phyloP scores from a whole-genome alignment of 2,888 invertebrate genomes.

The Amitus sp. region DNA sequence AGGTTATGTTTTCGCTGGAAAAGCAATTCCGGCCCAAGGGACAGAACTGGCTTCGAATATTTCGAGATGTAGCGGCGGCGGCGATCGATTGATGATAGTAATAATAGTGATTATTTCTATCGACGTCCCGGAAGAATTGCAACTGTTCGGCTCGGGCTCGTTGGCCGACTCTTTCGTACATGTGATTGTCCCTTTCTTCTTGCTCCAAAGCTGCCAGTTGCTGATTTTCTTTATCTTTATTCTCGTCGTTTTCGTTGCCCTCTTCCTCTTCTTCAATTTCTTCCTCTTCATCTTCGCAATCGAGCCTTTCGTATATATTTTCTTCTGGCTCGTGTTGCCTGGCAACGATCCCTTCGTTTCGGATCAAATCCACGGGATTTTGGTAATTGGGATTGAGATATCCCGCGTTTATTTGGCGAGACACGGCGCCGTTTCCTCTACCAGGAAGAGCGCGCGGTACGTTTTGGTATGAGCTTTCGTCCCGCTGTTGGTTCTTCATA shows the following conservation, averaged over 20 bases:
- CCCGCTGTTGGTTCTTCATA: slow-evolving; percentile 59
- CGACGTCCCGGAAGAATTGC: slow-evolving; percentile 45
- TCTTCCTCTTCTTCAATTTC: too few relatives aligned
- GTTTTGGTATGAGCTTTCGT: slow-evolving; percentile 52
- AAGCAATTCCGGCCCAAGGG: slow-evolving; percentile 56
- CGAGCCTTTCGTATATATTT: slow-evolving; percentile 64
- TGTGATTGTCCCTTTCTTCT: slow-evolving; percentile 52
- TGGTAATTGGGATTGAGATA: slow-evolving; percentile 59
- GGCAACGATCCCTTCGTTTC: slow-evolving; percentile 52
- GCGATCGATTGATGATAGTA: slow-evolving; percentile 50
- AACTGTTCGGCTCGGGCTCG: slow-evolving; percentile 41
- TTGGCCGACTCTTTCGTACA: slow-evolving; percentile 54
- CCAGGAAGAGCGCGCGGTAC: slow-evolving; percentile 34
- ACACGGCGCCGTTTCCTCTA: slow-evolving; percentile 37
- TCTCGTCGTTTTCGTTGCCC: too few relatives aligned
- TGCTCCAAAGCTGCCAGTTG: too few relatives aligned
- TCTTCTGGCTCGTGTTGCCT: slow-evolving; percentile 60
- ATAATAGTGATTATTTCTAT: slow-evolving; percentile 45
- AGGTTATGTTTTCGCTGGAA: slow-evolving; percentile 60
- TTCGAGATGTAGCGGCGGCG: slow-evolving; percentile 45
- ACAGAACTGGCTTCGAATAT: slow-evolving; percentile 48
- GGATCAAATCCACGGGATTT: slow-evolving; percentile 54
- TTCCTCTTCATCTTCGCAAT: too few relatives aligned
- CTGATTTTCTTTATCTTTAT: too few relatives aligned
- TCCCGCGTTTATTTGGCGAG: slow-evolving; percentile 41